Percentiles rank a stretch among this genome's conserved stretches.
These are phyloP conservation scores for Forficula auricularia DNA, from an alignment of 1,140 invertebrate species.

Conservation along the genomic window DNA sequence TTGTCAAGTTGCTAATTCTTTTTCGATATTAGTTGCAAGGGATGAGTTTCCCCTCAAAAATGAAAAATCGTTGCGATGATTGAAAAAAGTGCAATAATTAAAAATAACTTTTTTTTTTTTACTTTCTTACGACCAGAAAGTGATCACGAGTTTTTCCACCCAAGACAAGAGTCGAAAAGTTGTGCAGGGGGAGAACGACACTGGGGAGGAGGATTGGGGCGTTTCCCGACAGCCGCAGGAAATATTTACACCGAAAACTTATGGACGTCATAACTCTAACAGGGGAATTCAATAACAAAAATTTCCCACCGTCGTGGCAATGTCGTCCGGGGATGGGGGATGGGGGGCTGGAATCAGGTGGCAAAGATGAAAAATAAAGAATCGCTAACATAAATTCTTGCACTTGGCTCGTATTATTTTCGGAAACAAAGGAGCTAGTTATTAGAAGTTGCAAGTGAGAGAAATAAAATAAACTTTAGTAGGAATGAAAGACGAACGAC, in stretches of 20 bases:
- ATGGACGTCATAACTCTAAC: conserved; percentile 12
- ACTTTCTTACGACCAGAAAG: too few species aligned
- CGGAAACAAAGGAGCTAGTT: conserved; percentile 1
- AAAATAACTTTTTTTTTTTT: too few species aligned
- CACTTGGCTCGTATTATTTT: conserved; percentile 6
- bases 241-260: conserved; percentile 12
- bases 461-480: too few species aligned
- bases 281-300: conserved; percentile 13
- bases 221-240: conserved; percentile 8
- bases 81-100: too few species aligned
- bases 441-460: too few species aligned
- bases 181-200: background rate
- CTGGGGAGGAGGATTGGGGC: conserved; percentile 1
- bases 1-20: too few species aligned
- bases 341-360: background rate
- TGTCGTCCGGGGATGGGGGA: background rate
- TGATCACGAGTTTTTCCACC: too few species aligned
- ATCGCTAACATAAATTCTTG: conserved; percentile 8
- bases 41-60: too few species aligned
- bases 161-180: too few species aligned
- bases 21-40: too few species aligned
- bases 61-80: too few species aligned
- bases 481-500: too few species aligned
- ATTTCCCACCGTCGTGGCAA: conserved; percentile 2
- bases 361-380: background rate